Conservation (phyloP, 2,113 vertebrate genomes). For the Oplegnathus fasciatus region DNA sequence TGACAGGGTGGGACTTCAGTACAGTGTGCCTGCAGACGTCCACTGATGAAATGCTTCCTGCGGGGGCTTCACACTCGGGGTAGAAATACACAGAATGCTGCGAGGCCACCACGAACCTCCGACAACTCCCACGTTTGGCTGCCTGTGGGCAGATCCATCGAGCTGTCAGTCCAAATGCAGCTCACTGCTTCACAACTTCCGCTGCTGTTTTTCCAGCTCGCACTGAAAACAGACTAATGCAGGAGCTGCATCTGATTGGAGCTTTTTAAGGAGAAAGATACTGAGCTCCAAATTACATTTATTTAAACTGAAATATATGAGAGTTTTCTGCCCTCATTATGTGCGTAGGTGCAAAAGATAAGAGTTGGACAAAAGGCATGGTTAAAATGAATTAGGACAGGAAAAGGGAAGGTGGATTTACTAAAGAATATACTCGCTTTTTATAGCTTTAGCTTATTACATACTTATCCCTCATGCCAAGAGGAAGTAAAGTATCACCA, state of each 20-base stretch:
- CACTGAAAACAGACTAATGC: background rate
- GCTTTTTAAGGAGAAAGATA: background rate
- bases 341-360: background rate
- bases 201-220: conserved; percentile 2
- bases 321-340: background rate
- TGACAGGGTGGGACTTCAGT: conserved; percentile 31
- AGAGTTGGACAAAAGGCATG: background rate
- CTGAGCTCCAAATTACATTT: background rate
- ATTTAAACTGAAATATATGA: conserved; percentile 1
- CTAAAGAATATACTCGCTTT: background rate
- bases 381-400: background rate
- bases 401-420: background rate
- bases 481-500: background rate
- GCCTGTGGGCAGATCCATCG: conserved; percentile 51
- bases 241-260: background rate
- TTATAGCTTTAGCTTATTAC: too few relatives aligned
- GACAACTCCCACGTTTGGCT: conserved; percentile 31
- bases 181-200: conserved; percentile 5
- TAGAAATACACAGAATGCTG: background rate
- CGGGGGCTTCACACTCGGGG: background rate
- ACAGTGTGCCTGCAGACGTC: background rate
- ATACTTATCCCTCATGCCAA: background rate
- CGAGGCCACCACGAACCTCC: background rate
- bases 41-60: conserved; percentile 46
- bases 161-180: conserved; percentile 49